Base-by-base conservation (phyloP, 2,888 invertebrate species). In the Phyllotreta striolata region DNA sequence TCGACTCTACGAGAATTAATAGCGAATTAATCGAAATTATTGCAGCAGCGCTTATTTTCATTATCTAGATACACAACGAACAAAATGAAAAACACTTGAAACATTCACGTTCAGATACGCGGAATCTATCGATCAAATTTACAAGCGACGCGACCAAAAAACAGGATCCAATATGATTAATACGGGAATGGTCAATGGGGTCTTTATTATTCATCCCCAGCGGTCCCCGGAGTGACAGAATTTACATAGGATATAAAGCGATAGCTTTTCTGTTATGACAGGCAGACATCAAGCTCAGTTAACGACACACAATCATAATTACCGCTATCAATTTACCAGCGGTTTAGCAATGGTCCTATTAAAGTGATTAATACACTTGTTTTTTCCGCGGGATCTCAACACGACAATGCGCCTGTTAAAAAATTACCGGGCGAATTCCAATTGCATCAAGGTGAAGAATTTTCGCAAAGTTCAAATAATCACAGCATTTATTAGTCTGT, bases 361-460 rank as follows among this genome's bases (percentile, higher is more conserved):
- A 80, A 78, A 78, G 76, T 80, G 81, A 81, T 80, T 74, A 78
- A 81, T 80, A 74, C 71, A 70, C 68, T 75, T 76, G 75, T 78
- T 77, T 78, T n/a, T 77, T 76, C 46, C 62, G 35, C 37, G 72
- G 72, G 73, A 74, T 72, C 75, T 74, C 74, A 72, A 74, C 76
- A 74, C 74, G 72, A 76, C 76, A 73, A 73, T 73, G 74, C 75
- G 76, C 75, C 75, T 74, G 77, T 77, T 74, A 77, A 78, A 76
- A 76, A 76, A 41, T 41, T 41, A 41, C 41, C 2, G 24, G 24
- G 24, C 24, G 24, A 24, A 24, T 24, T 24, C 24, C 24, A 24
- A 24, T 24, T 4, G 24, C 24, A n/a, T n/a, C n/a, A 24, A 24
- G 24, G 24, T 4, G 24, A 24, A 24, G 24, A 24, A 24, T 24